These are phyloP conservation scores for Enteromius treurensis DNA, from an alignment of 2,797 vertebrate genomes.

Conservation along the genomic window DNA sequence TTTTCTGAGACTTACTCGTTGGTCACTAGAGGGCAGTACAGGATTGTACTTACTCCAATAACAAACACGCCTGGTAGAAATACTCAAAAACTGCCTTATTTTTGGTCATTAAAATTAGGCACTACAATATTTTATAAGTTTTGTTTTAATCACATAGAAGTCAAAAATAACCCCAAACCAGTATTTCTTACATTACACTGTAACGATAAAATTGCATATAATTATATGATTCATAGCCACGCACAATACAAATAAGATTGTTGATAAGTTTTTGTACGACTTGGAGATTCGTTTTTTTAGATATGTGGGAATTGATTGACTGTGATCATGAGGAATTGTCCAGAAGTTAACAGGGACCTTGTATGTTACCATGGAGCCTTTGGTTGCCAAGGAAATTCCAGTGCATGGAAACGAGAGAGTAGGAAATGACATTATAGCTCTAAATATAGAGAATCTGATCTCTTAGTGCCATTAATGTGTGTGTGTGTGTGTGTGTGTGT, in stretches of 20 bases:
- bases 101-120: not conserved
- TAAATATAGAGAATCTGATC: constrained; percentile 55
- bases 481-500: not conserved
- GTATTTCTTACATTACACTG: not conserved
- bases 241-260: constrained; percentile 1
- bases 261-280: not conserved
- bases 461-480: constrained; percentile 8
- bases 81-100: not conserved
- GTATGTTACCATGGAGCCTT: constrained; percentile 46
- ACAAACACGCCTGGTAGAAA: not conserved
- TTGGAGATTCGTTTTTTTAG: not conserved
- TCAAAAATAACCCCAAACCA: not conserved
- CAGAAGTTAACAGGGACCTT: constrained; percentile 7
- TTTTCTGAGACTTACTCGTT: not conserved
- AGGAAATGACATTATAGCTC: constrained; percentile 47
- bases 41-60: constrained; percentile 19
- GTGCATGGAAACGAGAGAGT: constrained; percentile 30
- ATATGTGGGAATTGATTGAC: not conserved
- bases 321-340: not conserved
- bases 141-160: not conserved
- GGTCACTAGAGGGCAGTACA: constrained; percentile 69
- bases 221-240: constrained; percentile 52
- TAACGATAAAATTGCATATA: not conserved
- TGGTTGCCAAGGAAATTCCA: constrained; percentile 48
- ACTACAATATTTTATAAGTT: not conserved